These are phyloP conservation scores for Nothura maculosa DNA, from an alignment of 2,797 vertebrate genomes.

Conservation along the genomic window DNA sequence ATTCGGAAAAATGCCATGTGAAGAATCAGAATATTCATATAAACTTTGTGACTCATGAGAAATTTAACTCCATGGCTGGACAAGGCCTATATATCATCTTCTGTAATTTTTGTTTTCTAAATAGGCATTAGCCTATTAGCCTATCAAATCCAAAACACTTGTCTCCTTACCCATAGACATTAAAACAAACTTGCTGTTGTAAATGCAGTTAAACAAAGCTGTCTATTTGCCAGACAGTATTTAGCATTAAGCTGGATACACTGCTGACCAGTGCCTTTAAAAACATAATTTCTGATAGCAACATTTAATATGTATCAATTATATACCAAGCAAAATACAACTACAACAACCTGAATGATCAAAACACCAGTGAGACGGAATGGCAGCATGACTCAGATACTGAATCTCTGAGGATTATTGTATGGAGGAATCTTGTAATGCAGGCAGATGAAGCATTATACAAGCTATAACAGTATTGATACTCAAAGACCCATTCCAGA, in stretches of 20 bases:
- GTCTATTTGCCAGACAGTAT: not conserved
- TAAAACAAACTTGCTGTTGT: not conserved
- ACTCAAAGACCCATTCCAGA: not conserved
- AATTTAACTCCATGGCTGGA: not conserved
- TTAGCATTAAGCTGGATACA: not conserved
- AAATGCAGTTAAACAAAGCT: not conserved
- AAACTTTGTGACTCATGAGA: not conserved
- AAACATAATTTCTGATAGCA: not conserved
- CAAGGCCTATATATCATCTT: not conserved
- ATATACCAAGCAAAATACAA: not conserved
- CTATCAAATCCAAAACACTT: not conserved
- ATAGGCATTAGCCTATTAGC: accelerated
- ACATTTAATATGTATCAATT: not conserved
- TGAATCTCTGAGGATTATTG: not conserved
- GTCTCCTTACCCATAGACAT: not conserved
- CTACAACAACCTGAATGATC: not conserved
- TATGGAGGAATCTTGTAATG: not conserved
- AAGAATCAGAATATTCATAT: not conserved
- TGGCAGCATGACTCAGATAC: not conserved
- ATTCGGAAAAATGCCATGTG: not conserved
- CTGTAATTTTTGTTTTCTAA: not conserved
- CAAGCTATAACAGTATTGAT: not conserved
- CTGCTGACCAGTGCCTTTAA: not conserved
- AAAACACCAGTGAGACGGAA: not conserved
- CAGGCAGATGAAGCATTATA: not conserved